A percentile compares a stretch with the other conserved stretches of the same genome.
These are phyloP conservation scores for Paradoxurus hermaphroditus DNA, from an alignment of 2,113 vertebrate genomes.

Conservation along the genomic window DNA sequence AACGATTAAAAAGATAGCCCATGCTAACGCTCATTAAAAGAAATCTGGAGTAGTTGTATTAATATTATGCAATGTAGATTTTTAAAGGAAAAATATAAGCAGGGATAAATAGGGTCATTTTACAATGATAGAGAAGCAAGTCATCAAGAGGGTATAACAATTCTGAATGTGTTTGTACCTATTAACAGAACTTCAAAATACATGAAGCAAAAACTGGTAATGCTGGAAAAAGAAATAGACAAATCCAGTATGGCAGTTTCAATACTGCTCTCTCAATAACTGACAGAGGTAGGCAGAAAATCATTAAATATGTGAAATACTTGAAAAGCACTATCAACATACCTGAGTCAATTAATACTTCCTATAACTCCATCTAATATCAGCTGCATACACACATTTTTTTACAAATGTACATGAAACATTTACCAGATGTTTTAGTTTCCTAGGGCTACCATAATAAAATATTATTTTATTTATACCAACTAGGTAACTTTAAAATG, in stretches of 20 bases:
- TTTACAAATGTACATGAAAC: neutral
- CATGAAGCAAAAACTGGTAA: neutral
- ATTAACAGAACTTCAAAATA: constrained; percentile 4
- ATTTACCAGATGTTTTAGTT: neutral
- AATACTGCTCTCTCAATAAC: neutral
- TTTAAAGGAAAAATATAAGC: neutral
- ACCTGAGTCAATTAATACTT: neutral
- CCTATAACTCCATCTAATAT: neutral
- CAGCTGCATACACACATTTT: neutral
- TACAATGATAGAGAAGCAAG: neutral
- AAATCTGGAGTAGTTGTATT: neutral
- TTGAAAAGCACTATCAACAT: neutral
- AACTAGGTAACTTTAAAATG: neutral
- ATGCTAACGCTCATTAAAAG: neutral
- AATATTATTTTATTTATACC: neutral
- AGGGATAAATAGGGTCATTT: neutral
- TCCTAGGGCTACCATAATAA: neutral
- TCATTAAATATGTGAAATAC: neutral
- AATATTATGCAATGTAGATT: neutral
- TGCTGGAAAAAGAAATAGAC: neutral
- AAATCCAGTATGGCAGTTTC: neutral
- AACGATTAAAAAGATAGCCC: neutral
- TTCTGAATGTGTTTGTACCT: neutral
- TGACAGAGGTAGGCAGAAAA: neutral
- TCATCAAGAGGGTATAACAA: neutral